Evolutionary conservation across 2,888 invertebrate genomes (phyloP).

Genomic region (Drosophila lacicola): DNA sequence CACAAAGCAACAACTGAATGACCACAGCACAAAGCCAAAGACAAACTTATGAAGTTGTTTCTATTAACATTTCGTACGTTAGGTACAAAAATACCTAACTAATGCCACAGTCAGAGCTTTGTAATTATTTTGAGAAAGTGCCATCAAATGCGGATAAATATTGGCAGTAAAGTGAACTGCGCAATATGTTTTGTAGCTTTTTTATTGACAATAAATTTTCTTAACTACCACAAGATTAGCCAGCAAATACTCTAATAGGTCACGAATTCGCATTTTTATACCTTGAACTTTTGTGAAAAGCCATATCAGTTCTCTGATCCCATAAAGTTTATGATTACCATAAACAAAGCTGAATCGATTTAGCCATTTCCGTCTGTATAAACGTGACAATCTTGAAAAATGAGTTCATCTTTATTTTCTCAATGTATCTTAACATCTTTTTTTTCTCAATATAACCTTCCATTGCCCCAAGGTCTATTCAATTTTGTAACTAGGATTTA

Average conservation of each 20-base stretch:
- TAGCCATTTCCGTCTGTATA: no score
- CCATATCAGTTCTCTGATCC: no score
- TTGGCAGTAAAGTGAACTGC: constrained; percentile 6
- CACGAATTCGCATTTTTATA: background rate
- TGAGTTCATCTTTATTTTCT: no score
- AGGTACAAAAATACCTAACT: background rate
- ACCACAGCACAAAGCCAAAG: constrained; percentile 24
- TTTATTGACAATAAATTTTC: constrained; percentile 1
- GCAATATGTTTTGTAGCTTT: constrained; percentile 1
- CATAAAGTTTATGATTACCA: no score
- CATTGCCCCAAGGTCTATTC: no score
- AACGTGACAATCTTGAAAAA: no score
- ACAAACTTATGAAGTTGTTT: constrained; percentile 20
- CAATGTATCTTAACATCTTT: no score
- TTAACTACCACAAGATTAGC: background rate
- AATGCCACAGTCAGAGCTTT: background rate
- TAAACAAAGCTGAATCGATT: no score
- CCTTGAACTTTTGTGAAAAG: no score
- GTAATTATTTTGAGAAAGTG: background rate
- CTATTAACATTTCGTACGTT: constrained; percentile 15
- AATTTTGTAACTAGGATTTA: no score
- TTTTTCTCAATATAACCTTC: no score
- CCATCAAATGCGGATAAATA: constrained; percentile 3
- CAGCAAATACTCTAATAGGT: background rate
- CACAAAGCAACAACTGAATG: constrained; percentile 34